phyloP scores from a whole-genome alignment of 2,888 invertebrate species.

The Polylopha cassiicola region DNA sequence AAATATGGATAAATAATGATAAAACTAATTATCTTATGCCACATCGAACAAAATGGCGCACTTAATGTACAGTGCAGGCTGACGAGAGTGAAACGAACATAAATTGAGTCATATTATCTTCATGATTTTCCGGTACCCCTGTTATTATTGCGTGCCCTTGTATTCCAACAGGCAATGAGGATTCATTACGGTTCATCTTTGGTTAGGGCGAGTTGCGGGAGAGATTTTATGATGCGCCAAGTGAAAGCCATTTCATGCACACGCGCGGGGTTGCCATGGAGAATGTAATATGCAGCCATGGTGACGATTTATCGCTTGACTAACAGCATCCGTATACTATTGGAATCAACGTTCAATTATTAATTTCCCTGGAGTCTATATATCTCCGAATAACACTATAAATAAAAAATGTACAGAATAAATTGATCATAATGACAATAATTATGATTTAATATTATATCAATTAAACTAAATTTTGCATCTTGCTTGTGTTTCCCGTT shows the following conservation, averaged over 20 bases:
- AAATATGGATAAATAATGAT: too few species aligned
- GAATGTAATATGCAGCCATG: slow-evolving; percentile 25
- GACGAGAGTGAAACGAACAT: slow-evolving; percentile 25
- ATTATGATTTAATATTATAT: too few species aligned
- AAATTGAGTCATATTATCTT: slow-evolving; percentile 32
- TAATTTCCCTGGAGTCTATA: too few species aligned
- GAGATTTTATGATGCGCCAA: slow-evolving; percentile 48
- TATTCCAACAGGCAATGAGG: slow-evolving; percentile 39
- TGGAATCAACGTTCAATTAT: too few species aligned
- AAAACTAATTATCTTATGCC: slow-evolving; percentile 4
- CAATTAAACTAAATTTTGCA: too few species aligned
- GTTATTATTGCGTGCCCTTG: slow-evolving; percentile 35
- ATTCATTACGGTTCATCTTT: slow-evolving; percentile 40
- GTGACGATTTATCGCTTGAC: slow-evolving; percentile 26
- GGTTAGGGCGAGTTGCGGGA: slow-evolving; percentile 31
- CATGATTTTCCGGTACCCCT: slow-evolving; percentile 33
- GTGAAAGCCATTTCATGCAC: slow-evolving; percentile 47
- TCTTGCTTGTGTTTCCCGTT: too few species aligned
- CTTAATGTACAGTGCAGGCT: slow-evolving; percentile 14
- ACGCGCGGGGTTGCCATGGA: slow-evolving; percentile 18
- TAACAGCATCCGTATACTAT: too few species aligned
- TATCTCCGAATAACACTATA: too few species aligned
- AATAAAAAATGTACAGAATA: too few species aligned
- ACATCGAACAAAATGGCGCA: slow-evolving; percentile 4
- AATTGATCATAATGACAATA: too few species aligned